A percentile compares a stretch with the other conserved stretches of the same genome.
Conservation (phyloP, 2,797 vertebrate species). For the Vipera latastei region DNA sequence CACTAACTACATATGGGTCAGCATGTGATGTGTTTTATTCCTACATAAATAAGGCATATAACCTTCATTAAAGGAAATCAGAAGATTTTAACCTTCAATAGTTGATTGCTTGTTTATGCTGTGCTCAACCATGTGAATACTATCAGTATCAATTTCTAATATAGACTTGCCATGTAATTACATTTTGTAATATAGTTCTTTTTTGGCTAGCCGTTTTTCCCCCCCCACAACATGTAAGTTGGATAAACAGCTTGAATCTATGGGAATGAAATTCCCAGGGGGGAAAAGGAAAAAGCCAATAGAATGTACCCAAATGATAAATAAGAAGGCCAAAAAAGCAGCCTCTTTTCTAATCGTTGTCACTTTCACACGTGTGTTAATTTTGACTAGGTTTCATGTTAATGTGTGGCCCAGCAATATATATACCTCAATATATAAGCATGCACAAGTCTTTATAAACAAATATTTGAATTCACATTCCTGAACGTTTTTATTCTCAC, state of each 20-base stretch:
- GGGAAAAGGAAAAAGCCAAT: not conserved
- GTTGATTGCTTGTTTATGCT: conserved; percentile 13
- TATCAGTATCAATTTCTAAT: not conserved
- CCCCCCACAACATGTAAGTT: not conserved
- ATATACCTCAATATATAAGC: not conserved
- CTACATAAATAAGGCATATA: not conserved
- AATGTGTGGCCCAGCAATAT: not conserved
- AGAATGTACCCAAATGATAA: not conserved
- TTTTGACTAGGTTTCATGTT: not conserved
- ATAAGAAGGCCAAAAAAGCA: not conserved
- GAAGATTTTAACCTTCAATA: not conserved
- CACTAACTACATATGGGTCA: conserved; percentile 17
- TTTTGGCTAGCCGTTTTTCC: accelerated
- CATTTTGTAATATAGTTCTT: conserved; percentile 16
- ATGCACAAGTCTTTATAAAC: no score
- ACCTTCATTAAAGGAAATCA: conserved; percentile 18
- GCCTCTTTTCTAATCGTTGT: not conserved
- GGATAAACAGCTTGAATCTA: not conserved
- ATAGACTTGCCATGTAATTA: not conserved
- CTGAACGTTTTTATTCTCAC: not conserved
- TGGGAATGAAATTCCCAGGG: not conserved
- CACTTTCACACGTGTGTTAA: not conserved
- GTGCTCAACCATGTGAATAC: not conserved
- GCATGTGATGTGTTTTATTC: not conserved
- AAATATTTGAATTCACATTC: not conserved